These are phyloP conservation scores for Hirtodrosophila alboralis DNA, from an alignment of 2,888 invertebrate genomes.

Conservation along the genomic window DNA sequence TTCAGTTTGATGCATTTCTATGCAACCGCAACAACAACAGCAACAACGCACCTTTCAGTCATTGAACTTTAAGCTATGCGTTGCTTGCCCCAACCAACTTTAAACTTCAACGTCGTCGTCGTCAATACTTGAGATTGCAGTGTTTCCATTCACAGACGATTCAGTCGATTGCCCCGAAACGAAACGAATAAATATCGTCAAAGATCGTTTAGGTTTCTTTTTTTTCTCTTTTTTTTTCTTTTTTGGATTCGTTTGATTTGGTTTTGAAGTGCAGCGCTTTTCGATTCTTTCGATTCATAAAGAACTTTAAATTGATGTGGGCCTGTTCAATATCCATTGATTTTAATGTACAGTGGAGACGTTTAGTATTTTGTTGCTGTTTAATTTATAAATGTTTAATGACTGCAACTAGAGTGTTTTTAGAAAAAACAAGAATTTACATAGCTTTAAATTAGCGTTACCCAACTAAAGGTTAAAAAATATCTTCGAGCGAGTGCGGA, in stretches of 20 bases:
- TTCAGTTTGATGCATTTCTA: slow-evolving; percentile 67
- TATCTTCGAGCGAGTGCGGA: too few relatives aligned
- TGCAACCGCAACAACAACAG: slow-evolving; percentile 40
- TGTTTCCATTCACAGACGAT: slow-evolving; percentile 49
- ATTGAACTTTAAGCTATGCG: slow-evolving; percentile 78
- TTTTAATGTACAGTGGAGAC: too few relatives aligned
- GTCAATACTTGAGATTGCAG: slow-evolving; percentile 45
- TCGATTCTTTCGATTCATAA: slow-evolving; percentile 49
- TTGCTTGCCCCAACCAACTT: slow-evolving; percentile 31
- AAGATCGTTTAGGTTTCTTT: slow-evolving; percentile 29
- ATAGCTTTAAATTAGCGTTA: too few relatives aligned
- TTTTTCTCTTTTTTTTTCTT: slow-evolving; percentile 23
- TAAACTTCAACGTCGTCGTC: slow-evolving; percentile 30
- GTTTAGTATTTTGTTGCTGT: too few relatives aligned
- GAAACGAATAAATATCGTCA: slow-evolving; percentile 21
- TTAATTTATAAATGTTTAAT: too few relatives aligned
- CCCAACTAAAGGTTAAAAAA: too few relatives aligned
- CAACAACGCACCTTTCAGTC: slow-evolving; percentile 71
- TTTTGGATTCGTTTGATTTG: slow-evolving; percentile 14
- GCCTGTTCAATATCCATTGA: slow-evolving; percentile 1
- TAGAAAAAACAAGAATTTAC: too few relatives aligned
- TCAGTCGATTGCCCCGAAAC: slow-evolving; percentile 14
- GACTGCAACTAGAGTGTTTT: too few relatives aligned
- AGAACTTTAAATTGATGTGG: slow-evolving; percentile 63
- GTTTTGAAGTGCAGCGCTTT: slow-evolving; percentile 55